Base-by-base conservation (phyloP, 2,888 invertebrate genomes). In the Heptascelio sp. region DNA sequence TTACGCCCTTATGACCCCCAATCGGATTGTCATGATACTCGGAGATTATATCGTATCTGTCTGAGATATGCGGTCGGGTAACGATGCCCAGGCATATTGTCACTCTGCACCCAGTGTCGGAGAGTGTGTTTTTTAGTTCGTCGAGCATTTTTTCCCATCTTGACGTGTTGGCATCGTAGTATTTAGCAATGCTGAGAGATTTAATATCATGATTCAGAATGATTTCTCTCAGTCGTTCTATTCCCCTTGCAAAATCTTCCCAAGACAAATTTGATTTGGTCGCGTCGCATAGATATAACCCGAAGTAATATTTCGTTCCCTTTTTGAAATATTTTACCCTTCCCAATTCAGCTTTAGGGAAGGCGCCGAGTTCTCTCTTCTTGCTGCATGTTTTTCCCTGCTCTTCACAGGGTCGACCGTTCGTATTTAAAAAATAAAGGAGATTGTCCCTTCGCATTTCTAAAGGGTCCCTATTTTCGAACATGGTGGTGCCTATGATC, bases 381-480 rank as follows among this genome's bases (percentile, higher is more conserved):
- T 59, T 59, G 1, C 26, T 15, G n/a, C 55, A 55, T 55, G 25
- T n/a, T 15, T 59, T 59, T 6, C 13, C 15, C 19, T 37, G 59
- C 8, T 1, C 6, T 8, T 59, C 59, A 25, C 8, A 15, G 11
- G 55, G 59, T 59, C 37, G 34, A 13, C 34, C 34, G 37, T 37
- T 37, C 11, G 13, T 34, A 17, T 59, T 37, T 11, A 59, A 21
- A 9, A 59, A 59, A 17, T 34, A 34, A 6, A 59, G 1, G 0
- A 37, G 6, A 17, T 59, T 59, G 11, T 59, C 59, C 30, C 37
- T 59, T 6, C 59, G 21, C 21, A 59, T 19, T 13, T 34, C 9
- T 19, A 59, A 37, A 25, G 59, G 34, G 23, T 59, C 59, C n/a
- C 59, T 59, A 6, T n/a, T n/a, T n/a, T n/a, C n/a, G n/a, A n/a